Evolutionary conservation across 2,888 invertebrate species (phyloP), one percentile per base, ranked within the genome.

Genomic region (Eupithecia abbreviata): DNA sequence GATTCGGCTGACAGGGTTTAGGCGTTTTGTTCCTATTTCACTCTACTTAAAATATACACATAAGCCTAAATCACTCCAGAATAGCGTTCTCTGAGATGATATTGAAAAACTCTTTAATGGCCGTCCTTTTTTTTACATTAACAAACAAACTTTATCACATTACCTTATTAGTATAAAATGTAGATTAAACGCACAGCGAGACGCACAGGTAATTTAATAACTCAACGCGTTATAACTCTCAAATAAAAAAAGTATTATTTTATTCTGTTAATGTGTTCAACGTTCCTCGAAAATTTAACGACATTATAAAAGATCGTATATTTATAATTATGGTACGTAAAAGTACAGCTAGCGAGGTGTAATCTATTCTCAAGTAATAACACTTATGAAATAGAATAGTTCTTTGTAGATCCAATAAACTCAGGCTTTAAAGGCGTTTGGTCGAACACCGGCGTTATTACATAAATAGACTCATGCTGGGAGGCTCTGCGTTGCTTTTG

Each of bases 311-410:
- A 43, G n/a, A 68, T 45, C n/a, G 43, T 43, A 45, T 68, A 45
- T 41, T 42, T 45, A 68, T 43, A 68, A 43, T 43, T 68, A 43
- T 43, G 18, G 41, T 42, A 66, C 66, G 42, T 42, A 15, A 66
- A 66, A 58, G 47, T n/a, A 42, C 41, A 58, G 47, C 30, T 43
- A 58, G 43, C 67, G 72, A 71, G 71, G 15, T 67, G 47, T 70
- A 73, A 71, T 62, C 41, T 68, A 73, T 77, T 81, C 77, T 75
- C 73, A 65, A 68, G 77, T 75, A 68, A 77, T 77, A 79, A 74
- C 72, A 79, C 70, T 80, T 77, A 77, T 77, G 79, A 79, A 76
- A 82, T 78, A 78, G 77, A 82, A 81, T 82, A 77, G 75, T 77
- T 80, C 78, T 78, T 77, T 76, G 81, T 81, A 15, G 68, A 75